Base-by-base conservation (phyloP, 2,888 invertebrate genomes). In the Margaritifera margaritifera region DNA sequence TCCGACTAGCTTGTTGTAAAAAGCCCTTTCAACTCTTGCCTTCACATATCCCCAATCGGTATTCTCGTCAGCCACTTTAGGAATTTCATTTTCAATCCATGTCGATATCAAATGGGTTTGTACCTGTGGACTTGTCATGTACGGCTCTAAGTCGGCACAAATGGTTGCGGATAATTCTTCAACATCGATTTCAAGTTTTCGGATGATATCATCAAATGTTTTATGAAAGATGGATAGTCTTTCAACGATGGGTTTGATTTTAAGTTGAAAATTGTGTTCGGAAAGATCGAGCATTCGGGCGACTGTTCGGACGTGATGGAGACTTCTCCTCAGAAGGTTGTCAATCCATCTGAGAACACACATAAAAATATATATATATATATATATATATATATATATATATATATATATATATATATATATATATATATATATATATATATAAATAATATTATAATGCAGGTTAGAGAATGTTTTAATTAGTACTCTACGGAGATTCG, bases 291-390 rank as follows among this genome's bases (percentile, higher is more conserved):
- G 71, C 42, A 79, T 69, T n/a, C 70, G 73, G 11, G 81, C 80
- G 19, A 81, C 74, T 1, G 80, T 79, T 62, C 80, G 80, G 22
- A 83, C 64, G 62, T 79, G 75, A 53, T 77, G 79, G 15, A 78
- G 74, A 56, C 81, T 78, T 55, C 79, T 62, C 15, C 77, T 73
- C 11, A 84, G 70, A 15, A 84, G 64, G 6, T 77, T 77, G 59
- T 84, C 84, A 57, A 84, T 71, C 86, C 86, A 86, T 20, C 86
- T 86, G 70, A n/a, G 65, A 66, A 11, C 58, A 56, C 4, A 59
- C 24, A 25, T 42, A 27, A 20, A 27, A 18, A 18, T 59, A 63
- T 24, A 20, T 60, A 15, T 60, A 27, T 20, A 54, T 25, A 20
- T 20, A 51, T n/a, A 63, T 54, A 53, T 63, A 27, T 62, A 24